Percentiles rank a stretch among this genome's conserved stretches.
Conservation (phyloP, 2,888 invertebrate genomes). For the Drosophila putrida region DNA sequence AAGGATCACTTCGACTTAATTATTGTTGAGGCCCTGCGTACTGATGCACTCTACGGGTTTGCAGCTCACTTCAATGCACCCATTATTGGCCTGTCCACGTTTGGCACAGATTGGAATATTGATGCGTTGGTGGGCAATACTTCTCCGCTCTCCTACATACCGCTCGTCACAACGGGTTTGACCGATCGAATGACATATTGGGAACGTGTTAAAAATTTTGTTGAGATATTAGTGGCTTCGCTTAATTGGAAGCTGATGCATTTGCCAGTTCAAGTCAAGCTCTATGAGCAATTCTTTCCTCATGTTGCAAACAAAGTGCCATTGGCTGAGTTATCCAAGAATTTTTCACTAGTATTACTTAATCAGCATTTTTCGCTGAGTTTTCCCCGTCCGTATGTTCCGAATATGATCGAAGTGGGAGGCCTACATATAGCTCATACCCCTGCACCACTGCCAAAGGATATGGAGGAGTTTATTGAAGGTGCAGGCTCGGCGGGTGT, state of each 20-base stretch:
- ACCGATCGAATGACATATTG: conserved; percentile 83
- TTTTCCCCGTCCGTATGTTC: conserved; percentile 81
- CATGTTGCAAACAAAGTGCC: conserved; percentile 49
- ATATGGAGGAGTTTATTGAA: conserved; percentile 84
- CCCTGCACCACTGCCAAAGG: conserved; percentile 73
- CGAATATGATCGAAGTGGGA: conserved; percentile 84
- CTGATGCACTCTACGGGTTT: conserved; percentile 83
- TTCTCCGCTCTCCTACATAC: conserved; percentile 79
- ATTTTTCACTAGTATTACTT: conserved; percentile 79
- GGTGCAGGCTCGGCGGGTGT: conserved; percentile 84
- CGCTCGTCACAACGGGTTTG: conserved; percentile 66
- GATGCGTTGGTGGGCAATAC: conserved; percentile 80
- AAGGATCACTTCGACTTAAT: conserved; percentile 82
- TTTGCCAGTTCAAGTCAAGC: conserved; percentile 62
- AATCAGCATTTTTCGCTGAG: conserved; percentile 83
- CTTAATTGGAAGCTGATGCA: conserved; percentile 61
- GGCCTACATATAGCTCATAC: conserved; percentile 82
- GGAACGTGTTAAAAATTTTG: conserved; percentile 81
- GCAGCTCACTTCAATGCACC: conserved; percentile 80
- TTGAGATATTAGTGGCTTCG: conserved; percentile 62
- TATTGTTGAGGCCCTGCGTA: conserved; percentile 78
- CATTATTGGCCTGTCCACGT: conserved; percentile 75
- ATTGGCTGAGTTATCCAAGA: conserved; percentile 64
- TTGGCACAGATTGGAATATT: conserved; percentile 75
- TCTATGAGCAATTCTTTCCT: conserved; percentile 69